Base-by-base conservation (phyloP, 2,797 vertebrate species). In the Psittacula derbiana region DNA sequence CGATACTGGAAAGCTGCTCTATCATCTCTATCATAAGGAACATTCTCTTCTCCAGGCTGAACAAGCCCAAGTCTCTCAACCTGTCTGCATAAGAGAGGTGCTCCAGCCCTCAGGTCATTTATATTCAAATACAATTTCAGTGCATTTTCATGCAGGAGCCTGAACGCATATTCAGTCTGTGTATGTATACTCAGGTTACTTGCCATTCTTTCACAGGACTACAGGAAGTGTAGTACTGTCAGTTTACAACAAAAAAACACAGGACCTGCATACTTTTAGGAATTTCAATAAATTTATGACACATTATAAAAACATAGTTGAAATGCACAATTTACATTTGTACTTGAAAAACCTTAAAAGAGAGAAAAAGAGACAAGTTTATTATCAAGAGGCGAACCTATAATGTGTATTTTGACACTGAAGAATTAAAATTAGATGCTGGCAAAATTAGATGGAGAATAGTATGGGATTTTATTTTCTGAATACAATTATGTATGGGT, bases 101-200 rank as follows among this genome's bases (percentile, higher is more conserved):
- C 23, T 36, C 33, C 7, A 36, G 33, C 23, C 15, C 33, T 58
- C 33, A 36, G 23, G 25, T 11, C 5, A 25, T 58, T 58, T 36
- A 36, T 36, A 58, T 58, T 11, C 23, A 24, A 36, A 58, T 31
- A 47, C 5, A 40, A 11, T 50, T 61, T 47, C 11, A 52, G 16
- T 40, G 50, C 2, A 58, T 62, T 84, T 49, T 36, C 28, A 21
- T 38, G 17, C 21, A 31, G 24, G 4, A 85, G 21, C 27, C 21
- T 1, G 1, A 53, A 65, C 2, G 2, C 3, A 36, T 33, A 9
- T 16, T 31, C 5, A 27, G 12, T 47, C n/a, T 50, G 5, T 12
- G 16, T 24, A 30, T 14, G 18, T 8, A 44, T 69, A 43, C 28
- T 55, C 19, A 18, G 11, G 7, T 43, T 47, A 20, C 27, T 60